Percentiles rank a stretch among this genome's conserved stretches.
phyloP scores from a whole-genome alignment of 2,797 vertebrate genomes.

The Sebastes trivittatus region DNA sequence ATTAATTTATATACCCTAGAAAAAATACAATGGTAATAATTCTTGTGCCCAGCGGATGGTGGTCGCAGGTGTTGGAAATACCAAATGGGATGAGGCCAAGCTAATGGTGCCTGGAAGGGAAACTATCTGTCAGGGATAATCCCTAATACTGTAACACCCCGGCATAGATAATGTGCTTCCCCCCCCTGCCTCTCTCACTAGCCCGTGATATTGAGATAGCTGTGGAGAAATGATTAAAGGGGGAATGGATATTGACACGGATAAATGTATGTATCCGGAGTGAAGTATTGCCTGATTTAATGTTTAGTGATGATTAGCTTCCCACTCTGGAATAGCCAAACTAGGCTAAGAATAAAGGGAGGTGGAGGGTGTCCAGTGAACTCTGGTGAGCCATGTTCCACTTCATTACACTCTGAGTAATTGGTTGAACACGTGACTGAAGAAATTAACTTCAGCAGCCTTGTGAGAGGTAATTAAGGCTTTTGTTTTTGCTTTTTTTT shows the following conservation, averaged over 20 bases:
- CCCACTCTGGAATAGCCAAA: conserved; percentile 48
- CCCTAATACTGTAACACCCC: conserved; percentile 76
- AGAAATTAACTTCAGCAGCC: conserved; percentile 69
- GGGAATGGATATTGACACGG: conserved; percentile 65
- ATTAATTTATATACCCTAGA: conserved; percentile 82
- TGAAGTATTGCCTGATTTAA: conserved; percentile 53
- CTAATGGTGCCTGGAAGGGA: conserved; percentile 86
- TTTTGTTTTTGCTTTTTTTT: not conserved
- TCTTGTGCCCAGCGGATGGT: conserved; percentile 76
- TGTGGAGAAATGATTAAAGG: conserved; percentile 67
- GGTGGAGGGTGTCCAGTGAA: conserved; percentile 46
- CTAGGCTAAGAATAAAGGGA: conserved; percentile 35
- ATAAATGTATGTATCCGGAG: conserved; percentile 58
- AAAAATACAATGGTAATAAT: conserved; percentile 83
- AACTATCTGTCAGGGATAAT: conserved; percentile 83
- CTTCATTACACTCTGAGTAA: conserved; percentile 75
- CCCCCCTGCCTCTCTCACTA: conserved; percentile 36
- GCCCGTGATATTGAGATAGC: conserved; percentile 76
- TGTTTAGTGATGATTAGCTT: conserved; percentile 62
- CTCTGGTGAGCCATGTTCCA: conserved; percentile 68
- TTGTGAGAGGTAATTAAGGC: conserved; percentile 72
- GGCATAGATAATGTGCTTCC: conserved; percentile 77
- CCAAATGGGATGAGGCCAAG: conserved; percentile 81
- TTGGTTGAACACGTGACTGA: conserved; percentile 68
- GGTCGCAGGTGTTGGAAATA: conserved; percentile 84